Evolutionary conservation across 2,888 invertebrate species (phyloP), one percentile per base, ranked within the genome.

Genomic region (Spialia ferax): DNA sequence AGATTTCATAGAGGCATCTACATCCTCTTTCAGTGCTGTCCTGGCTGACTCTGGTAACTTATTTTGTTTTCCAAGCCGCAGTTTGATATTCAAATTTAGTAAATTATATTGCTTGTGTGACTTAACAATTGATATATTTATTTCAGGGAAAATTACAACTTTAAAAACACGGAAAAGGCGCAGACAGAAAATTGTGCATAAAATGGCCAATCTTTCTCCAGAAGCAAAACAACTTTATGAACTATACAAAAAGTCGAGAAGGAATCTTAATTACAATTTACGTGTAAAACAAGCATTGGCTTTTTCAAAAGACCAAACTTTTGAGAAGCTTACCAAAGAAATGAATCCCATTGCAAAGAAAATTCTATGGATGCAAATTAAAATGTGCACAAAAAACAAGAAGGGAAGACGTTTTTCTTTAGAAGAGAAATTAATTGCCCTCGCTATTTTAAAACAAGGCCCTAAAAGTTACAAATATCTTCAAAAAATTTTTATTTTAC

Each of bases 321-420:
- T 38, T 38, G 38, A 38, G n/a, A n/a, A 8, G n/a, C 29, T 42
- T 42, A 42, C 42, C 1, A 42, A 42, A 2, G 42, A 42, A 42
- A 42, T 42, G 42, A 42, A 42, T 42, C 42, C 42, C 18, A 15
- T 42, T 42, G 42, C 42, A 42, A 42, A 42, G 18, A 42, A 42
- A 42, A 2, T 42, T 1, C 7, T 42, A 6, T 42, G 42, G 42
- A 42, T 42, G 42, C 42, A 42, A 42, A 2, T 42, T 8, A 42
- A 42, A 42, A 42, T 42, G 42, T 42, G 42, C 18, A 42, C 42
- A 7, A 42, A 42, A 18, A 2, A 1, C 18, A 42, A 42, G 42
- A 42, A 42, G 18, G 42, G 42, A 15, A 42, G 42, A 7, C 42
- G 18, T 8, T 42, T 18, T 42, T 18, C 15, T 18, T 18, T 42